phyloP scores from a whole-genome alignment of 2,113 vertebrate genomes.

The Chroicocephalus ridibundus region DNA sequence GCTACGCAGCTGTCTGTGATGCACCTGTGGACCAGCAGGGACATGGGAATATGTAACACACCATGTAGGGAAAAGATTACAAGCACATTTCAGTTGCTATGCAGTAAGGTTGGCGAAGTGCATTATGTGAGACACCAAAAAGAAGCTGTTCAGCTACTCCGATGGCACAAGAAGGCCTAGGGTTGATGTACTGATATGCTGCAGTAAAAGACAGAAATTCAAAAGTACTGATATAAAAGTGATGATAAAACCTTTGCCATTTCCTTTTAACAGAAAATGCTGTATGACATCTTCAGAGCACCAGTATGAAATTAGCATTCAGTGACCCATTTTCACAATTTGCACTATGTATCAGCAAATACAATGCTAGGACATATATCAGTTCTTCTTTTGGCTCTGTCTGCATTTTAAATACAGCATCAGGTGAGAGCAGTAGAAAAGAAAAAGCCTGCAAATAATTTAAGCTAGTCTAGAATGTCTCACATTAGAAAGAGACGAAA shows the following conservation, averaged over 20 bases:
- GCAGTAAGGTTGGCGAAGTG: neutral
- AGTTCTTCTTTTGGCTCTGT: neutral
- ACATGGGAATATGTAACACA: fast-evolving
- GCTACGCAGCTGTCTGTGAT: neutral
- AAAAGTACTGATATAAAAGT: neutral
- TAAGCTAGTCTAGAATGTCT: neutral
- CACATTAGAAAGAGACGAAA: neutral
- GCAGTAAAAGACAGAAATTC: neutral
- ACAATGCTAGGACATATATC: fast-evolving
- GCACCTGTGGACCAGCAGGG: neutral
- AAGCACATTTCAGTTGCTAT: neutral
- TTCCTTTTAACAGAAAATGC: neutral
- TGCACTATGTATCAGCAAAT: neutral
- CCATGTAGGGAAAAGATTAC: neutral
- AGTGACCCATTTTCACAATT: neutral
- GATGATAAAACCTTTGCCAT: neutral
- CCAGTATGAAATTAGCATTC: neutral
- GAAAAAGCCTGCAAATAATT: neutral
- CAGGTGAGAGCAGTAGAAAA: neutral
- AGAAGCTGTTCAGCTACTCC: neutral
- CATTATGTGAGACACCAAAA: neutral
- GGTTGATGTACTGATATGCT: neutral
- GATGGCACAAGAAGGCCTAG: neutral
- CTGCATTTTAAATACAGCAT: neutral
- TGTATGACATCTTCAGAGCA: neutral